A percentile compares a stretch with the other conserved stretches of the same genome.
These are phyloP conservation scores for Acleris holmiana DNA, from an alignment of 2,888 invertebrate species.

Conservation along the genomic window DNA sequence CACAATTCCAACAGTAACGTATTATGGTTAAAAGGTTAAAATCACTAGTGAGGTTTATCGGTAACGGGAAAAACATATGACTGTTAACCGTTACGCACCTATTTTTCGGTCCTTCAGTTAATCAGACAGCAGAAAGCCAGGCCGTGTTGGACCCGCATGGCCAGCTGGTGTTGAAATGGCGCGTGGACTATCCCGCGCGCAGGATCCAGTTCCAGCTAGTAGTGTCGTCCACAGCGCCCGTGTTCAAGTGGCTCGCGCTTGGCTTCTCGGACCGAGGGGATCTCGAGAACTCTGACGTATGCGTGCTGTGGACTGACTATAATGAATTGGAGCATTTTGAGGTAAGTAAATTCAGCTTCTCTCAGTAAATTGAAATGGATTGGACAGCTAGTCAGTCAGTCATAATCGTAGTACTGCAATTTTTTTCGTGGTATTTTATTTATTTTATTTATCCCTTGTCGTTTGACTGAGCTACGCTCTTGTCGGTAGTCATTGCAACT, in stretches of 20 bases:
- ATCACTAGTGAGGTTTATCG: no score
- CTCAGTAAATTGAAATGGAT: no score
- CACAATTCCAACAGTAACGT: no score
- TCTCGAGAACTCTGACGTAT: slow-evolving; percentile 90
- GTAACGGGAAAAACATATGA: no score
- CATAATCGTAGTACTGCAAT: no score
- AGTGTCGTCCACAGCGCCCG: slow-evolving; percentile 71
- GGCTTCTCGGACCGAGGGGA: slow-evolving; percentile 94
- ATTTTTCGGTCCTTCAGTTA: background rate
- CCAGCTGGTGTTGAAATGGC: slow-evolving; percentile 70
- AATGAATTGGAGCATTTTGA: slow-evolving; percentile 81
- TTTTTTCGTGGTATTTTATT: no score
- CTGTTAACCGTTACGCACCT: no score
- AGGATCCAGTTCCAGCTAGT: slow-evolving; percentile 80
- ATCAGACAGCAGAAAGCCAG: slow-evolving; percentile 65
- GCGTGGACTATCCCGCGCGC: slow-evolving; percentile 61
- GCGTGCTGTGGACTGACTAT: slow-evolving; percentile 91
- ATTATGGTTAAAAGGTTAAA: no score
- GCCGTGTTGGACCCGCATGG: slow-evolving; percentile 73
- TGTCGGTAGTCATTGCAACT: no score
- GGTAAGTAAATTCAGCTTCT: slow-evolving; percentile 51
- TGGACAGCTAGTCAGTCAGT: background rate
- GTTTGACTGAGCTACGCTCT: no score
- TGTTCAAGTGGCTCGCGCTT: slow-evolving; percentile 90
- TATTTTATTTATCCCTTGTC: no score